Conservation (phyloP, 2,113 vertebrate genomes). For the Alethe castanea region DNA sequence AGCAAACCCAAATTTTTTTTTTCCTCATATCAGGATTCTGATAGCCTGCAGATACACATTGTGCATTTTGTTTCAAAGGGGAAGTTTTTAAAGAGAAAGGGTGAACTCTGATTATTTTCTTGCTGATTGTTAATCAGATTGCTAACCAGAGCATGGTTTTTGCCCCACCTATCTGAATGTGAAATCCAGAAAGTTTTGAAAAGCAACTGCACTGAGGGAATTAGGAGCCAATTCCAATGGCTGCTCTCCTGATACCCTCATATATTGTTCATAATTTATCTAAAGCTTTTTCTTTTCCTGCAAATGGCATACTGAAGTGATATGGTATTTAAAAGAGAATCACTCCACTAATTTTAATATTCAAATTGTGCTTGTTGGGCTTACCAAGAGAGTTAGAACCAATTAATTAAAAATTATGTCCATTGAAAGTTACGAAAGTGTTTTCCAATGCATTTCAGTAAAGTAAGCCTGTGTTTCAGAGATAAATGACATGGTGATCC, state of each 20-base stretch:
- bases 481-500: not conserved
- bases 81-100: not conserved
- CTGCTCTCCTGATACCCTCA: not conserved
- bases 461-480: not conserved
- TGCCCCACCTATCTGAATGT: not conserved
- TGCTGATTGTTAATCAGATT: not conserved
- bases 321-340: not conserved
- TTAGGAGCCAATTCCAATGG: not conserved
- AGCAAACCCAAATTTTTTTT: not conserved
- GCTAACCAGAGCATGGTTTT: not conserved
- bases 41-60: not conserved
- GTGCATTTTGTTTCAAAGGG: not conserved
- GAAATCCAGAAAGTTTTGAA: not conserved
- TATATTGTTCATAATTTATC: not conserved
- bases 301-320: not conserved
- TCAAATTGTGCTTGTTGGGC: not conserved
- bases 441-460: not conserved
- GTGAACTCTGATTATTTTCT: not conserved
- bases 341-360: not conserved
- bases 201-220: not conserved
- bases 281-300: not conserved
- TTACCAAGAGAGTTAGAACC: not conserved
- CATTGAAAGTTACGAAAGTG: not conserved
- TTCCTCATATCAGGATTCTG: not conserved
- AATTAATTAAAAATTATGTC: not conserved